These are phyloP conservation scores for Harpagifer antarcticus DNA, from an alignment of 2,797 vertebrate genomes.

Conservation along the genomic window DNA sequence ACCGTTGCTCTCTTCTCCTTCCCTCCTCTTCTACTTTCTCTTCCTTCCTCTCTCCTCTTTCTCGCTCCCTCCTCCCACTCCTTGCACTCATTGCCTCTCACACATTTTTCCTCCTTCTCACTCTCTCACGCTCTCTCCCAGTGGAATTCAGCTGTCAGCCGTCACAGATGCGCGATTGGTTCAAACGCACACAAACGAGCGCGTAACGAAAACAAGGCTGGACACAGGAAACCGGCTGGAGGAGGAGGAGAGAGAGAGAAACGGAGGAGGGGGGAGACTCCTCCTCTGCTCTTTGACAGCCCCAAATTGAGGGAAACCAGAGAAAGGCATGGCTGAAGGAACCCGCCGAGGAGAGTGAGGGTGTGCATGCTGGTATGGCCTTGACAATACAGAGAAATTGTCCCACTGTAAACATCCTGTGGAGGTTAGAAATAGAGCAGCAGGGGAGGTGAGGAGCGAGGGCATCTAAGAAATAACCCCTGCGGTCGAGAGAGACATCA, in stretches of 20 bases:
- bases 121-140: conserved; percentile 71
- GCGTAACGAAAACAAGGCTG: conserved; percentile 73
- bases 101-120: conserved; percentile 62
- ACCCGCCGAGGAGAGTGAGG: conserved; percentile 46
- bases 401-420: conserved; percentile 71
- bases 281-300: conserved; percentile 78
- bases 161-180: conserved; percentile 73
- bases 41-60: conserved; percentile 47
- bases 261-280: conserved; percentile 67
- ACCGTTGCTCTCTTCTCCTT: conserved; percentile 60
- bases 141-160: conserved; percentile 83
- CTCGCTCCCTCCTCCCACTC: conserved; percentile 60
- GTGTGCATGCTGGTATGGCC: conserved; percentile 43
- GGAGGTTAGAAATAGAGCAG: conserved; percentile 63
- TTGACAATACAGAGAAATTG: conserved; percentile 62
- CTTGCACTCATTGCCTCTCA: conserved; percentile 64
- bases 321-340: conserved; percentile 62
- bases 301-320: conserved; percentile 65
- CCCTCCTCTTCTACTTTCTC: conserved; percentile 69
- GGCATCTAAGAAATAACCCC: conserved; percentile 46
- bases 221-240: conserved; percentile 75
- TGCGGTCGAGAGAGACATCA: conserved; percentile 55
- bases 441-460: conserved; percentile 53
- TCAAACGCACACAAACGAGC: conserved; percentile 71
- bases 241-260: conserved; percentile 64